Percentiles rank a stretch among this genome's conserved stretches.
Evolutionary conservation across 2,113 vertebrate genomes (phyloP).

Genomic region (Malurus elegans): DNA sequence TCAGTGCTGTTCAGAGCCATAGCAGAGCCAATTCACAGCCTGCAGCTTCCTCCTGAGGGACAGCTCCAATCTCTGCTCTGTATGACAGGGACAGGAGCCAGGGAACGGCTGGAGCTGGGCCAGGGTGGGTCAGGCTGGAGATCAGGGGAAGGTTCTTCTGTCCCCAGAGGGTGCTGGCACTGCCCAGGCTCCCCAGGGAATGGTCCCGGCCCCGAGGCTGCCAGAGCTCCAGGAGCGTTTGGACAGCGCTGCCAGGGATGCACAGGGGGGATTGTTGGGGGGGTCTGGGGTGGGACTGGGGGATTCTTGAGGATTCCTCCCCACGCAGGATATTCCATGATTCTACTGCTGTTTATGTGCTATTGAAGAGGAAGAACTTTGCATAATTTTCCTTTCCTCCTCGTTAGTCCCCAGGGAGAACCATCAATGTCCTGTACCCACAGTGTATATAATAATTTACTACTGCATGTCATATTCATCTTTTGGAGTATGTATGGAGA

Average conservation of each 20-base stretch:
- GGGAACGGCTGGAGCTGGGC: accelerated
- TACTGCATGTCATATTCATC: not conserved
- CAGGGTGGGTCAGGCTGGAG: not conserved
- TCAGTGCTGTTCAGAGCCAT: not conserved
- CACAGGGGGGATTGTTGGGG: not conserved
- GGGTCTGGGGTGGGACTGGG: accelerated
- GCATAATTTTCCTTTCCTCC: not conserved
- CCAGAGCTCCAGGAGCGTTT: not conserved
- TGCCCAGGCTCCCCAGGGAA: not conserved
- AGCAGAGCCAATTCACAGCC: not conserved
- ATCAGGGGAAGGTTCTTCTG: not conserved
- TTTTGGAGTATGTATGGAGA: not conserved
- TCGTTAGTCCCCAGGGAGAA: not conserved
- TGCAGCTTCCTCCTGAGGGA: not conserved
- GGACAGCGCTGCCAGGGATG: not conserved
- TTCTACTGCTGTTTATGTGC: not conserved
- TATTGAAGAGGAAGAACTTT: not conserved
- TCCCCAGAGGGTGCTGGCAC: not conserved
- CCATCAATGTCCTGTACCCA: not conserved
- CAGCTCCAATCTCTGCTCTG: not conserved
- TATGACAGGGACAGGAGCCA: not conserved
- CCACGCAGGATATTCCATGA: not conserved
- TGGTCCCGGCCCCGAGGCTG: not conserved
- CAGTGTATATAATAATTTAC: constrained; percentile 1
- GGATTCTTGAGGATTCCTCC: accelerated